Conservation (phyloP, 2,888 invertebrate species). For the Tipula helvola region DNA sequence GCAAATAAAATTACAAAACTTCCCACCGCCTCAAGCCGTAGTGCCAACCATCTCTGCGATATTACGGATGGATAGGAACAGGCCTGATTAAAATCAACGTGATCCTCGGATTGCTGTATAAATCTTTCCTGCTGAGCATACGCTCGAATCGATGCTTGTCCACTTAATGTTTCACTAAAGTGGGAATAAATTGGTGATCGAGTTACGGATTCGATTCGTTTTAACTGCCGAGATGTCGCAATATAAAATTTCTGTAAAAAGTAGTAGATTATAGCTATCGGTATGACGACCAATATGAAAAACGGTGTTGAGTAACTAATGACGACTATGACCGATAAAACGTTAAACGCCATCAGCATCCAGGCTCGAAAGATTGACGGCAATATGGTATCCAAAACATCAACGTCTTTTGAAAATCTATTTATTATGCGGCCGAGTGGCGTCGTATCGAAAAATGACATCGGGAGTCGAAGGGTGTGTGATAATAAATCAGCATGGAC, state of each 20-base stretch:
- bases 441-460: slow-evolving; percentile 49
- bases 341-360: slow-evolving; percentile 13
- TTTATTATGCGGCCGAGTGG: slow-evolving; percentile 47
- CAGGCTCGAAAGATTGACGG: slow-evolving; percentile 22
- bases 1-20: slow-evolving; percentile 43
- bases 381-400: slow-evolving; percentile 42
- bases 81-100: slow-evolving; percentile 42
- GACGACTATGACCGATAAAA: slow-evolving; percentile 18
- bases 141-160: slow-evolving; percentile 38
- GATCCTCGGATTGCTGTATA: slow-evolving; percentile 38
- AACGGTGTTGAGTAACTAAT: slow-evolving; percentile 24
- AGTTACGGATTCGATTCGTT: slow-evolving; percentile 39
- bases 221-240: slow-evolving; percentile 40
- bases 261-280: slow-evolving; percentile 26
- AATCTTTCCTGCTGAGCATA: slow-evolving; percentile 38
- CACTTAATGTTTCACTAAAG: slow-evolving; percentile 38
- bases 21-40: slow-evolving; percentile 39
- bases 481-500: slow-evolving; percentile 41
- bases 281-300: slow-evolving; percentile 27
- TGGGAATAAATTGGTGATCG: slow-evolving; percentile 44
- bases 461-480: slow-evolving; percentile 41
- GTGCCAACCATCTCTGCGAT: slow-evolving; percentile 38
- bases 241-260: slow-evolving; percentile 39
- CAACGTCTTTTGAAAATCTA: slow-evolving; percentile 47
- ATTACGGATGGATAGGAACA: slow-evolving; percentile 40